Evolutionary conservation across 2,888 invertebrate species (phyloP), one percentile per base, ranked within the genome.

Genomic region (Cosmia trapezina): DNA sequence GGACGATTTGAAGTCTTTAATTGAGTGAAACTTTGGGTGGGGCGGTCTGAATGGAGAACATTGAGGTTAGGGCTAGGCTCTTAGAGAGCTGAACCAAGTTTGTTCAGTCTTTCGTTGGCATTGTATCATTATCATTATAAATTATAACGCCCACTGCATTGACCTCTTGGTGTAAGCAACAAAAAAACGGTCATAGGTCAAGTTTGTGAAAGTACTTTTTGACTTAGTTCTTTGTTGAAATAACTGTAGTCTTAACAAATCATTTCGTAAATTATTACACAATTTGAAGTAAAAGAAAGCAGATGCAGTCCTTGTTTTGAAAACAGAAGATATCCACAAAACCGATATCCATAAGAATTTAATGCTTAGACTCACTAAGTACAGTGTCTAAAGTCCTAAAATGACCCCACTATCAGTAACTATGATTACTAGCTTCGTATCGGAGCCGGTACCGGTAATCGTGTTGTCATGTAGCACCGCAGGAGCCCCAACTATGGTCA

Each of bases 401-500:
- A 22, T 57, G 56, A 72, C 76, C 59, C 56, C 54, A 57, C 72
- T 76, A 79, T 79, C 81, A 62, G 61, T 79, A 69, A 66, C 66
- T 60, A 81, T 80, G 81, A 72, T 81, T 82, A 82, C 59, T 66
- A 51, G 33, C 47, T 0, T 33, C 22, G 68, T 66, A 69, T 83
- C 61, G 71, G 59, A 60, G 61, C 85, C 85, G 88, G 89, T 37
- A 88, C 85, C 89, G 71, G 88, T 92, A 93, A 93, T 93, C 92
- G 90, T 83, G 89, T 85, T 90, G 92, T 93, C 92, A 91, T 94
- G 93, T 93, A 83, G 89, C 92, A 89, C 93, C 90, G 88, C 92
- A 83, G 94, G 93, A 92, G 93, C 91, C 87, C 81, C 88, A 66
- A 80, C 78, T 77, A 91, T 90, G 88, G 82, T 85, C 87, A 88